Evolutionary conservation across 2,113 vertebrate genomes (phyloP), one percentile per base, ranked within the genome.

Genomic region (Pandion haliaetus): DNA sequence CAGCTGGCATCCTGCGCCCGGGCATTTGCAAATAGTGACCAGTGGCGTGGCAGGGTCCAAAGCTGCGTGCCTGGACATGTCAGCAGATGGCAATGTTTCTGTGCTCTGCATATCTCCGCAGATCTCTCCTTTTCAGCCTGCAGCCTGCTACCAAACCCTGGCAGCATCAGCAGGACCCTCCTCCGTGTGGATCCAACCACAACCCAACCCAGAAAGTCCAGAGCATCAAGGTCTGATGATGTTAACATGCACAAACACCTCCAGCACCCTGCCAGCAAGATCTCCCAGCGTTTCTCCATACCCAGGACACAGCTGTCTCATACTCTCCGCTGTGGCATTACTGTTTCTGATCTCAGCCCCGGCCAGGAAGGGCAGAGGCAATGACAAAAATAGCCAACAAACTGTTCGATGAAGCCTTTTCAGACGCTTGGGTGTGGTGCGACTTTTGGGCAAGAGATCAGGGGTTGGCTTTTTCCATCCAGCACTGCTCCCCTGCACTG

Each of bases 71-170:
- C 80, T 14, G 14, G 82, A 70, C 52, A 25, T 95, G 96, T 96
- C 96, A 97, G 96, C 96, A 96, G 96, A 96, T 97, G 96, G 96
- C 96, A 97, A 97, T 97, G 92, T 97, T 97, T 97, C 94, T 91
- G 95, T 97, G 94, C 92, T 92, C 88, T 93, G 77, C 50, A 17
- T 66, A 31, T 88, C 79, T 71, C 77, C 1, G 7, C 86, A 36
- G 61, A 61, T 79, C 52, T 63, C 80, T 80, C 25, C 32, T 49
- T n/a, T 29, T 6, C 74, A 54, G 28, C 61, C 58, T 12, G 0
- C 55, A 72, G 59, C 26, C 72, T 6, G 1, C 54, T 6, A 2
- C 36, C 50, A 78, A 61, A 42, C 14, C 17, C 49, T 0, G 0
- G 24, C 6, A 58, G 28, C 5, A 14, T 14, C 90, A 44, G 73